Conservation (phyloP, 2,113 vertebrate genomes). For the Merops nubicus region DNA sequence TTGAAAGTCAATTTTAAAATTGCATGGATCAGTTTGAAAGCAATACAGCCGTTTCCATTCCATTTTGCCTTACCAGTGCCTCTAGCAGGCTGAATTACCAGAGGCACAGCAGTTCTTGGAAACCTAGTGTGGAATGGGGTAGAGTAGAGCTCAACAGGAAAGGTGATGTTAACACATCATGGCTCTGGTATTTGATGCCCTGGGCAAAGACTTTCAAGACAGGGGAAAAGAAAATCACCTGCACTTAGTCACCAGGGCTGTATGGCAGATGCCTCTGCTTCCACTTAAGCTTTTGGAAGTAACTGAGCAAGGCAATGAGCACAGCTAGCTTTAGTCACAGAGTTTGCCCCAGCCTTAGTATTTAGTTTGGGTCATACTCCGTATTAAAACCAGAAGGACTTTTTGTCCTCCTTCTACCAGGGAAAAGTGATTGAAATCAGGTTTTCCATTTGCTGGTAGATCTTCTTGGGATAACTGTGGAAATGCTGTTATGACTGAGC, state of each 20-base stretch:
- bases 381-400: not conserved
- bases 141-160: slow-evolving; percentile 21
- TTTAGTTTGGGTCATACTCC: not conserved
- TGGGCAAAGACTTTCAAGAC: not conserved
- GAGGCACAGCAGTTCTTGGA: not conserved
- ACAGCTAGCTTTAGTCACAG: not conserved
- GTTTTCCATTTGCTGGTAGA: not conserved
- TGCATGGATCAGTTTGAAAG: not conserved
- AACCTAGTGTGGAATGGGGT: not conserved
- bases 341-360: not conserved
- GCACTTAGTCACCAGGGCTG: not conserved
- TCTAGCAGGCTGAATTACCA: not conserved
- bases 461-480: not conserved
- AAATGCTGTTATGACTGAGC: not conserved
- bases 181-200: slow-evolving; percentile 33
- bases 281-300: not conserved
- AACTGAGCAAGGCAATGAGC: not conserved
- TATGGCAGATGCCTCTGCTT: not conserved
- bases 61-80: not conserved
- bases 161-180: slow-evolving; percentile 9
- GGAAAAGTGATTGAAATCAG: not conserved
- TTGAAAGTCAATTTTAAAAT: slow-evolving; percentile 3
- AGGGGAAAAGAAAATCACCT: not conserved
- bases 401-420: not conserved
- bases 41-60: not conserved